Evolutionary conservation across 2,797 vertebrate genomes (phyloP).

Genomic region (Sebastolobus alascanus): DNA sequence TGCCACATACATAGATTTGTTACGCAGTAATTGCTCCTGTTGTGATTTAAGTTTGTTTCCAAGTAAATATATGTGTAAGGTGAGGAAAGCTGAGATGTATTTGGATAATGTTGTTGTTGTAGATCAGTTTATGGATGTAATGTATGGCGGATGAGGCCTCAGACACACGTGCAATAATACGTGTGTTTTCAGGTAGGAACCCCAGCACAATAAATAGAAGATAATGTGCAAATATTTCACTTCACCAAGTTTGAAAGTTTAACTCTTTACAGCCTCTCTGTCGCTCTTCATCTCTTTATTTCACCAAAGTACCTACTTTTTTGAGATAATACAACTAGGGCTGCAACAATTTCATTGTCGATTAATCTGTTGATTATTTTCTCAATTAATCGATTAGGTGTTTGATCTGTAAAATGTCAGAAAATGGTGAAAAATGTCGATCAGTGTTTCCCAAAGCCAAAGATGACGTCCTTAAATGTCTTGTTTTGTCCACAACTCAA

Average conservation of each 20-base stretch:
- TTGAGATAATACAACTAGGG: neutral
- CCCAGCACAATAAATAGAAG: neutral
- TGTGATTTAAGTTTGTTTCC: neutral
- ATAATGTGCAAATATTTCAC: neutral
- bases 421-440: no score
- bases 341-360: no score
- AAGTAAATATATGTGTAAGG: conserved; percentile 28
- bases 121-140: conserved; percentile 20
- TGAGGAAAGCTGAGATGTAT: conserved; percentile 18
- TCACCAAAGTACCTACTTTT: neutral
- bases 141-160: conserved; percentile 4
- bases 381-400: no score
- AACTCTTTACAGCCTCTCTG: neutral
- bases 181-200: conserved; percentile 2
- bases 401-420: no score
- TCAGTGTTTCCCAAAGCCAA: no score
- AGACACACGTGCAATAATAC: neutral
- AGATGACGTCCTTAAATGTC: fast-evolving
- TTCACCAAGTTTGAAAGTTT: neutral
- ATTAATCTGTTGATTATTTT: no score
- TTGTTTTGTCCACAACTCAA: no score
- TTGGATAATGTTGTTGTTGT: conserved; percentile 14
- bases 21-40: neutral
- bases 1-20: neutral
- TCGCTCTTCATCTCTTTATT: neutral